These are phyloP conservation scores for Molossus alvarezi DNA, from an alignment of 2,797 vertebrate species.

Conservation along the genomic window DNA sequence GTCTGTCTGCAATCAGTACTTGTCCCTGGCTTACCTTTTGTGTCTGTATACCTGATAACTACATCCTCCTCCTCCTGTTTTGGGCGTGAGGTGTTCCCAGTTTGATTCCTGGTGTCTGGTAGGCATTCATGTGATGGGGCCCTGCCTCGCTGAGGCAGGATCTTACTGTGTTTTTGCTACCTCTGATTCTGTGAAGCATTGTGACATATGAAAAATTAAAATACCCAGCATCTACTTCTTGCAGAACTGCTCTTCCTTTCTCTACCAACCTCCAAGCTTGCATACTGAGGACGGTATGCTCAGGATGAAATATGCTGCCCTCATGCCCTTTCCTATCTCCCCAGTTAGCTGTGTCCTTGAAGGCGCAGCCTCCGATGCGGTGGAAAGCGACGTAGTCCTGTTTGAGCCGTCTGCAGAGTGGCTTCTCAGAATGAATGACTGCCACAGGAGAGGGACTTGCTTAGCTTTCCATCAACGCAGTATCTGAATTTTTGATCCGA, in stretches of 20 bases:
- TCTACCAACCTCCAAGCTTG: not conserved
- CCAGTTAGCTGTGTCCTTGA: conserved; percentile 2
- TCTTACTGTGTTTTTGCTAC: not conserved
- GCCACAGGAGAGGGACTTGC: not conserved
- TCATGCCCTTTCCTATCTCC: not conserved
- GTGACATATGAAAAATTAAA: not conserved
- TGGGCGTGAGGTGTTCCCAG: not conserved
- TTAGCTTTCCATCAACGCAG: not conserved
- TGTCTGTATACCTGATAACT: conserved; percentile 6
- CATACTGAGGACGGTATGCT: not conserved
- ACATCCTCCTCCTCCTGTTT: not conserved
- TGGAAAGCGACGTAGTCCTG: not conserved
- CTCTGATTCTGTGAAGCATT: not conserved
- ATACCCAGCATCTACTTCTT: not conserved
- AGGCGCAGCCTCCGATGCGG: not conserved
- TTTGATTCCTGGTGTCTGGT: not conserved
- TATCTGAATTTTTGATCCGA: conserved; percentile 1
- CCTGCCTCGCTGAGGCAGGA: not conserved
- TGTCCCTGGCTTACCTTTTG: not conserved
- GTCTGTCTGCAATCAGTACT: not conserved
- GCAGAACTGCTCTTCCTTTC: not conserved
- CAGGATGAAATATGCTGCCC: not conserved
- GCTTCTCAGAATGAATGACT: not conserved
- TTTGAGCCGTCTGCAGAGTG: not conserved
- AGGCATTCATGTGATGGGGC: not conserved